Percentiles rank a stretch among this genome's conserved stretches.
Evolutionary conservation across 30 jellyfish, hydroid and myxozoan genomes (phyloP).

Genomic region (Clytia hemisphaerica): DNA sequence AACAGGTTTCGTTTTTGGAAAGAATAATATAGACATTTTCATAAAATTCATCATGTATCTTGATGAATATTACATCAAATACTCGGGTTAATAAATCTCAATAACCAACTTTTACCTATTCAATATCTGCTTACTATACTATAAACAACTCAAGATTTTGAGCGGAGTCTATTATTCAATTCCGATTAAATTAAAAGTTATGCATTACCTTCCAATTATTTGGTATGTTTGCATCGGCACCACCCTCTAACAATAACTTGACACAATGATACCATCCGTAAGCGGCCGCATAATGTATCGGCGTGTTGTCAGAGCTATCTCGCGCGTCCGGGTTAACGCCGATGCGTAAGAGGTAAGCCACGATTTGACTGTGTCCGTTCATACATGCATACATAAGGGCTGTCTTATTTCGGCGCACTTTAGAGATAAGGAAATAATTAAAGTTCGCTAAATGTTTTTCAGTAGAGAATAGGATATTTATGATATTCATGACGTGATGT

Average conservation of each 20-base stretch:
- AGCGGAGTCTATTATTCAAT: neutral
- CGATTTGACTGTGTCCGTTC: constrained; percentile 60
- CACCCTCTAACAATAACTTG: constrained; percentile 52
- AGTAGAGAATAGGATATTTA: no score
- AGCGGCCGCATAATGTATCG: constrained; percentile 81
- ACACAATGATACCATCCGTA: constrained; percentile 76
- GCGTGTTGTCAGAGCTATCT: constrained; percentile 60
- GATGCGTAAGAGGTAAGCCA: constrained; percentile 47
- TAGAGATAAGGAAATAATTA: no score
- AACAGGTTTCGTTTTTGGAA: no score
- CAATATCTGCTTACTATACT: no score
- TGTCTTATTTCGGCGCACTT: constrained; percentile 57
- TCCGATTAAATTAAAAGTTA: neutral
- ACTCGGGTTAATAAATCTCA: no score
- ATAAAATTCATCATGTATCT: no score
- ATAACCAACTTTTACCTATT: no score
- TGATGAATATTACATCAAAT: no score
- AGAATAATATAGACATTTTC: no score
- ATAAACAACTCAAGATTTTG: no score
- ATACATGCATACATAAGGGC: constrained; percentile 55
- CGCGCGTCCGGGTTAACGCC: constrained; percentile 68
- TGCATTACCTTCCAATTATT: constrained; percentile 62
- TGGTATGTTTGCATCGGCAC: constrained; percentile 60
- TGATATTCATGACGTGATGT: no score
- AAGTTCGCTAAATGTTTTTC: no score